phyloP scores from a whole-genome alignment of 2,797 vertebrate genomes.

The Halcyon smyrnensis region DNA sequence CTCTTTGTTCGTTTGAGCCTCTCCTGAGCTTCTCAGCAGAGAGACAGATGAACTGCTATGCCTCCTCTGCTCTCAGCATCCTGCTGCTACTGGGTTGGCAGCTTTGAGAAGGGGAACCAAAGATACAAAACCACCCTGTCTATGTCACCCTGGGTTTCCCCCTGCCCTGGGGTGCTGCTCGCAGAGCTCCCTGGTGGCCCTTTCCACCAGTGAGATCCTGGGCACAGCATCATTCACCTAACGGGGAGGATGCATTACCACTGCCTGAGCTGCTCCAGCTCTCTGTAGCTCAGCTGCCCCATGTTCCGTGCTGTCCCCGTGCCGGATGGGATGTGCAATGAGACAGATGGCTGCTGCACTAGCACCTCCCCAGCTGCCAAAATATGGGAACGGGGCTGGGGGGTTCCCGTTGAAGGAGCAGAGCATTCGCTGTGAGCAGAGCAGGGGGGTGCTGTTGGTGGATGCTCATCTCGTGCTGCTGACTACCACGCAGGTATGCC shows the following conservation, averaged over 20 bases:
- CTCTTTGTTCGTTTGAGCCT: background rate
- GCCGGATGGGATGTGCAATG: background rate
- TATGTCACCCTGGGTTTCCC: background rate
- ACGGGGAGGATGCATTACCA: background rate
- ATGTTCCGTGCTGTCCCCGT: rapidly evolving
- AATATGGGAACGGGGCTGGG: rapidly evolving
- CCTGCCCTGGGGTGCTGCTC: background rate
- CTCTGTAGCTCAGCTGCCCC: background rate
- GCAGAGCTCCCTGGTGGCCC: background rate
- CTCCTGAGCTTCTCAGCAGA: background rate
- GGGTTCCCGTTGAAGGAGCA: background rate
- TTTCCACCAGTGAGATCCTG: background rate
- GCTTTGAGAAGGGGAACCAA: background rate
- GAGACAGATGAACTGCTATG: background rate
- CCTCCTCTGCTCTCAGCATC: rapidly evolving
- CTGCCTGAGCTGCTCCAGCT: background rate
- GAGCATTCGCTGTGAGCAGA: background rate
- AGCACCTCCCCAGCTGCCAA: background rate
- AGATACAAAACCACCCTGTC: background rate
- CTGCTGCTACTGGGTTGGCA: background rate
- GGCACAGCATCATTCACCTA: background rate
- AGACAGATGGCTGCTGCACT: background rate
- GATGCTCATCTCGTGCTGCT: rapidly evolving
- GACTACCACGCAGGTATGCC: background rate
- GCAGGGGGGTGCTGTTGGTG: background rate